These are phyloP conservation scores for Podocnemis expansa DNA, from an alignment of 2,113 vertebrate genomes.

Conservation along the genomic window DNA sequence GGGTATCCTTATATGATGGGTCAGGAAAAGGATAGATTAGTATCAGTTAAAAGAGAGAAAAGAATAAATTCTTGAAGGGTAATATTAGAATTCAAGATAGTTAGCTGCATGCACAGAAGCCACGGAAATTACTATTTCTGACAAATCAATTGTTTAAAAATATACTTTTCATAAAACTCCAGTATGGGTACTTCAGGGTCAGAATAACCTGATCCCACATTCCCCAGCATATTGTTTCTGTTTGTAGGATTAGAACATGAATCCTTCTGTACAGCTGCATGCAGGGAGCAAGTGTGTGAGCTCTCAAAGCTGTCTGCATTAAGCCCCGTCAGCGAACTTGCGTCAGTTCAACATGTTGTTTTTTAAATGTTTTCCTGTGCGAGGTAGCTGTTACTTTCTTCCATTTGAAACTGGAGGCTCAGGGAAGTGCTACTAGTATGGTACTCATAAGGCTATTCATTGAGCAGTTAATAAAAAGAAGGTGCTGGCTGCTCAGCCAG, in stretches of 20 bases:
- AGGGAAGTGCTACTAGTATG: fast-evolving
- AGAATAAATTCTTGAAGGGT: neutral
- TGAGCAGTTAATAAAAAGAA: neutral
- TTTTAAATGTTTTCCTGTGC: neutral
- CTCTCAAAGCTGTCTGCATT: neutral
- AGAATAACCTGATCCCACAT: neutral
- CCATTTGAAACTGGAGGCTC: fast-evolving
- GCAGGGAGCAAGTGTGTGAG: neutral
- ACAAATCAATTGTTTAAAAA: neutral
- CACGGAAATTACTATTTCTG: neutral
- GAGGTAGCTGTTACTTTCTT: neutral
- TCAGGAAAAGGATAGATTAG: neutral
- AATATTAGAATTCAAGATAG: neutral
- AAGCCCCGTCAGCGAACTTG: neutral
- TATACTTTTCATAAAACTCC: neutral
- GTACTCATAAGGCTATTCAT: neutral
- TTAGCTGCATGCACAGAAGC: neutral
- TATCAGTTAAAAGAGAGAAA: neutral
- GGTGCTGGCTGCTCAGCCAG: neutral
- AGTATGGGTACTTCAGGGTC: neutral
- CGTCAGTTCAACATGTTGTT: fast-evolving
- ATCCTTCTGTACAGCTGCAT: neutral
- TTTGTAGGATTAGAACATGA: neutral
- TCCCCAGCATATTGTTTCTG: neutral
- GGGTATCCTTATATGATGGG: neutral